These are phyloP conservation scores for Pinctada fucata DNA, from an alignment of 2,888 invertebrate genomes.

Conservation along the genomic window DNA sequence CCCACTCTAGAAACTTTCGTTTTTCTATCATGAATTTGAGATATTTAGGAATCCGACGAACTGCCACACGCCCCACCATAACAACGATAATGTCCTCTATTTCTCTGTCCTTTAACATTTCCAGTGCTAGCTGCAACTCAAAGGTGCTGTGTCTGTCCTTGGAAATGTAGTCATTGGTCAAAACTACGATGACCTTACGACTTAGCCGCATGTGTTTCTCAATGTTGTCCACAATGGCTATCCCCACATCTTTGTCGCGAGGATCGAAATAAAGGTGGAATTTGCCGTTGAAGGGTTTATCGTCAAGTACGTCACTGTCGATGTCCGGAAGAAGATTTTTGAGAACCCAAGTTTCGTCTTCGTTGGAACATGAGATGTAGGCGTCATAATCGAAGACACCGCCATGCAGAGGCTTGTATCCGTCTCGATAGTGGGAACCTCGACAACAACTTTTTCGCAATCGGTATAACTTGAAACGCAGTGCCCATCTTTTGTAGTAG, in stretches of 20 bases:
- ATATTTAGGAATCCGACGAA: constrained; percentile 44
- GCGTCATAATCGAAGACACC: constrained; percentile 42
- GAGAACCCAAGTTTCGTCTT: constrained; percentile 55
- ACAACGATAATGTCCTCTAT: constrained; percentile 50
- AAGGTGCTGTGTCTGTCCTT: constrained; percentile 42
- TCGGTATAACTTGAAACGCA: constrained; percentile 37
- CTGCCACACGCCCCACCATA: constrained; percentile 42
- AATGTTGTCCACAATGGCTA: constrained; percentile 39
- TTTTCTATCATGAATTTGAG: constrained; percentile 46
- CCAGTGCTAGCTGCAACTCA: constrained; percentile 46
- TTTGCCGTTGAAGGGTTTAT: constrained; percentile 48
- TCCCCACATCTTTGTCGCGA: constrained; percentile 40
- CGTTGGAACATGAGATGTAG: constrained; percentile 54
- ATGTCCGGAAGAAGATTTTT: constrained; percentile 49
- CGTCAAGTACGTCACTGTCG: constrained; percentile 46
- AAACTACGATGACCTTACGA: constrained; percentile 51
- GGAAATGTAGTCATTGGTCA: constrained; percentile 48
- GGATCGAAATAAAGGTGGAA: constrained; percentile 53
- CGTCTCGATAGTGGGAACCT: neutral
- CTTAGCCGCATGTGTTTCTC: constrained; percentile 48
- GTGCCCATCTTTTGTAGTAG: constrained; percentile 51
- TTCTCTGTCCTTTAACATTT: constrained; percentile 27
- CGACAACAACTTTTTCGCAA: neutral
- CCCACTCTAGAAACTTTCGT: constrained; percentile 51
- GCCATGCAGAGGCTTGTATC: constrained; percentile 38